phyloP scores from a whole-genome alignment of 2,113 vertebrate genomes.

The Percina caprodes region DNA sequence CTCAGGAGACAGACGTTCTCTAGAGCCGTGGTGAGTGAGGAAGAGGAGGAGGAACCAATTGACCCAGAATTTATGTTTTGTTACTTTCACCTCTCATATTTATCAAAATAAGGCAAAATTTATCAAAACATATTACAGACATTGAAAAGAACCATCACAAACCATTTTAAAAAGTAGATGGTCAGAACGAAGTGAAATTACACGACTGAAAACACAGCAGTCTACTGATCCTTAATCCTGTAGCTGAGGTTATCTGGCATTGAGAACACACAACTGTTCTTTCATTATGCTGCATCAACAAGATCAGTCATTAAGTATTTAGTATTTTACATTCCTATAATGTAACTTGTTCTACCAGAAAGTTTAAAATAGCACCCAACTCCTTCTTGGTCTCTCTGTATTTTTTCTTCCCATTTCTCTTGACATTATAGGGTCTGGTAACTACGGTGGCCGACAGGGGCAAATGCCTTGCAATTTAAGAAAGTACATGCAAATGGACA shows the following conservation, averaged over 20 bases:
- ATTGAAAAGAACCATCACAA: neutral
- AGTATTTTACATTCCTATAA: neutral
- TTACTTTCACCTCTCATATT: neutral
- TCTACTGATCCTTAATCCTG: neutral
- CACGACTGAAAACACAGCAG: neutral
- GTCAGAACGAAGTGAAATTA: neutral
- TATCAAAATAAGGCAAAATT: neutral
- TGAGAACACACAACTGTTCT: neutral
- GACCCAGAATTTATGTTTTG: neutral
- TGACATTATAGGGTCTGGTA: conserved; percentile 26
- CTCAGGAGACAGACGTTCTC: too few species aligned
- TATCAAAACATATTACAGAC: neutral
- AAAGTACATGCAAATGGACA: too few species aligned
- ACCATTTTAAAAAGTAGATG: neutral
- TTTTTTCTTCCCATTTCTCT: conserved; percentile 22
- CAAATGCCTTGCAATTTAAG: too few species aligned
- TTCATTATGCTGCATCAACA: neutral
- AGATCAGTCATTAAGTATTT: conserved; percentile 3
- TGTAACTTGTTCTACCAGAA: neutral
- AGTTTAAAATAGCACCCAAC: conserved; percentile 30
- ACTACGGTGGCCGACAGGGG: neutral
- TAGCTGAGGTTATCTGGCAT: neutral
- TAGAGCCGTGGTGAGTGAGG: too few species aligned
- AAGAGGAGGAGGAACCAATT: too few species aligned
- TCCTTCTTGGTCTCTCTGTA: neutral